These are phyloP conservation scores for Heterocephalus glaber DNA, from an alignment of 2,113 vertebrate species.

Conservation along the genomic window DNA sequence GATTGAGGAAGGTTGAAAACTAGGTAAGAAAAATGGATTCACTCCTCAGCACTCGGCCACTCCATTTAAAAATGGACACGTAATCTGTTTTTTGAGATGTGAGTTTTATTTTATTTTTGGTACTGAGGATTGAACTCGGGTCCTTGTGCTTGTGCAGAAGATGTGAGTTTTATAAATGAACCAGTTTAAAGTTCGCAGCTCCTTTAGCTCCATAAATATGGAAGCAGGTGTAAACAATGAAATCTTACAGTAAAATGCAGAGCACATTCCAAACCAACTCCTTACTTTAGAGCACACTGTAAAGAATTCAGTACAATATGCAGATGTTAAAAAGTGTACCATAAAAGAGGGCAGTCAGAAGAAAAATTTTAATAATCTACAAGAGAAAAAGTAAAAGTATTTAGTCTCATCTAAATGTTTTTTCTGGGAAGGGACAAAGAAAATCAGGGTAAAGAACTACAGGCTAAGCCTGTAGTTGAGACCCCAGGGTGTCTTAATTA, in stretches of 20 bases:
- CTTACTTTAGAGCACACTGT: not conserved
- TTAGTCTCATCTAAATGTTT: not conserved
- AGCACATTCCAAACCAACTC: not conserved
- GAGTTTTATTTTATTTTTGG: too few species aligned
- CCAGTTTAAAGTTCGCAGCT: not conserved
- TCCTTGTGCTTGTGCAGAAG: too few species aligned
- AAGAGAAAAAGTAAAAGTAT: constrained; percentile 2
- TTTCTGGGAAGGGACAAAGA: not conserved
- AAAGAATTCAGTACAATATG: not conserved
- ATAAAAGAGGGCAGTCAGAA: not conserved
- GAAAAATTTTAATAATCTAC: not conserved
- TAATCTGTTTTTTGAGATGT: not conserved
- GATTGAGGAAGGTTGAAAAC: not conserved
- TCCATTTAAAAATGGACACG: not conserved
- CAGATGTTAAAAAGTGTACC: not conserved
- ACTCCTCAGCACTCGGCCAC: not conserved
- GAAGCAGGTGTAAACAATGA: not conserved
- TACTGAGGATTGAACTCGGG: too few species aligned
- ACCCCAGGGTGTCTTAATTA: not conserved
- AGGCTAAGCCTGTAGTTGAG: not conserved
- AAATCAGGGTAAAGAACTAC: not conserved
- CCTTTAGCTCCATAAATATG: not conserved
- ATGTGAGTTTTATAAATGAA: constrained; percentile 24
- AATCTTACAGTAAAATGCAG: not conserved
- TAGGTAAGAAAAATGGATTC: not conserved